These are phyloP conservation scores for Helleia helle DNA, from an alignment of 2,888 invertebrate species.

Conservation along the genomic window DNA sequence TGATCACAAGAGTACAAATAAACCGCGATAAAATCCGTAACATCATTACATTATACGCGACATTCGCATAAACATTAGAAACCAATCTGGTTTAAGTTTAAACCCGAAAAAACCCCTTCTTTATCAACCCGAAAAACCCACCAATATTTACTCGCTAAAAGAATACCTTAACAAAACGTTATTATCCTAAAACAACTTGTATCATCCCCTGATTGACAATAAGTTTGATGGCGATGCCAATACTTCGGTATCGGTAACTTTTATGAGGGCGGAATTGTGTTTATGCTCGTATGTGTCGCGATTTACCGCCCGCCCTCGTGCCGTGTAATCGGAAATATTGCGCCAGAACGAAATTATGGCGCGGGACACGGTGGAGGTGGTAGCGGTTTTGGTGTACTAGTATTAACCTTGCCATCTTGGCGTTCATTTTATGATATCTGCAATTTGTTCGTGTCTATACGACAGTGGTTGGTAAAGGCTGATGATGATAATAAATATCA, in stretches of 20 bases:
- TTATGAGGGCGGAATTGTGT: conserved; percentile 71
- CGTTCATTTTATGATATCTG: no score
- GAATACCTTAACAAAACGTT: conserved; percentile 13
- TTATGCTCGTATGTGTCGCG: conserved; percentile 56
- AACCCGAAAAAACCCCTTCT: not conserved
- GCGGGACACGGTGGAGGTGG: conserved; percentile 18
- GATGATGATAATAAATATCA: no score
- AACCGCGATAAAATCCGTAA: no score
- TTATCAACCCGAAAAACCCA: no score
- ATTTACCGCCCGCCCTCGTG: conserved; percentile 41
- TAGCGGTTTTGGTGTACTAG: conserved; percentile 14
- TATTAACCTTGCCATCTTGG: no score
- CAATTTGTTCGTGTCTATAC: no score
- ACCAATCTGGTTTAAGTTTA: no score
- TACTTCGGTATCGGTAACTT: conserved; percentile 59
- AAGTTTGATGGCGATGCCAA: conserved; percentile 26
- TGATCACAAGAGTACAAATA: no score
- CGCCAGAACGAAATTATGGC: conserved; percentile 45
- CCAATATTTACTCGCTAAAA: not conserved
- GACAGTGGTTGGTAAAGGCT: no score
- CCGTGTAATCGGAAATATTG: conserved; percentile 64
- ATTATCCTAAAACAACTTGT: conserved; percentile 21
- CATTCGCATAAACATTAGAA: no score
- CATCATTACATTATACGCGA: no score
- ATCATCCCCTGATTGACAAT: conserved; percentile 36